Conservation (phyloP, 2,113 vertebrate species). For the Nycticorax nycticorax region DNA sequence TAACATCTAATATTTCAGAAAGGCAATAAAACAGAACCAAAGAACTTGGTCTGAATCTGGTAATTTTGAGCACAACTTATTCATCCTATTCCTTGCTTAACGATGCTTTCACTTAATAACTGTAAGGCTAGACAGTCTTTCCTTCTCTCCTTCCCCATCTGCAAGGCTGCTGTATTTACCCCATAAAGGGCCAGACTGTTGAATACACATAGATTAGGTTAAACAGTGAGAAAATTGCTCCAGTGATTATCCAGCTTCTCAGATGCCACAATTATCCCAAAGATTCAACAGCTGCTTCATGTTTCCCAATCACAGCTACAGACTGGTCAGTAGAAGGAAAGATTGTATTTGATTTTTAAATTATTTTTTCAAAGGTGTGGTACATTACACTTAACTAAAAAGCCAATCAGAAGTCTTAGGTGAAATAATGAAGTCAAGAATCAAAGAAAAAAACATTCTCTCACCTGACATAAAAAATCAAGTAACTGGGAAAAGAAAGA, state of each 20-base stretch:
- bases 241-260: background rate
- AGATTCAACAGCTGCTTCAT: background rate
- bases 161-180: background rate
- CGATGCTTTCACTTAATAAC: background rate
- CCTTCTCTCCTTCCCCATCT: background rate
- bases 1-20: background rate
- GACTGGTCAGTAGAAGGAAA: background rate
- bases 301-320: background rate
- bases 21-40: background rate
- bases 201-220: slow-evolving; percentile 13
- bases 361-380: background rate
- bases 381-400: background rate
- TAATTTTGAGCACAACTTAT: background rate
- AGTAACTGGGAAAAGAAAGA: background rate
- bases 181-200: background rate
- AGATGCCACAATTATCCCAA: background rate
- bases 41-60: background rate
- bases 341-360: background rate
- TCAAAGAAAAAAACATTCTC: background rate
- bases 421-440: background rate
- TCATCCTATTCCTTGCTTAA: background rate
- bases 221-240: background rate
- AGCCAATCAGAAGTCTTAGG: background rate
- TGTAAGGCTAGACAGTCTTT: background rate
- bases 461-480: background rate